Conservation (phyloP, 1,140 invertebrate species). For the Eurosta solidaginis region DNA sequence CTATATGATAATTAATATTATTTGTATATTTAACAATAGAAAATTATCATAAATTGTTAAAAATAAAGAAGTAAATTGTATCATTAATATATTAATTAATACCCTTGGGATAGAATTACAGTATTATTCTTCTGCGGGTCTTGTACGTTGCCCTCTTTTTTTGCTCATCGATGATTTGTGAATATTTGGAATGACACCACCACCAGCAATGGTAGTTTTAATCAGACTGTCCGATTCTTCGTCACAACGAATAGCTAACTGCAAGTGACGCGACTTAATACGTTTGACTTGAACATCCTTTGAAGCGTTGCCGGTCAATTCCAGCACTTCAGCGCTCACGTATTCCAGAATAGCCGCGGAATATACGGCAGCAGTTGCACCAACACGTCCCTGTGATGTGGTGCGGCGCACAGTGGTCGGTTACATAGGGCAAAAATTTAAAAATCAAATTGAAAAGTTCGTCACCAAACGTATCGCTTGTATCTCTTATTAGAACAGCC, state of each 20-base stretch:
- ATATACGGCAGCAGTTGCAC: no score
- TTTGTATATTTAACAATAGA: slow-evolving; percentile 32
- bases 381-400: no score
- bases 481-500: no score
- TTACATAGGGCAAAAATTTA: no score
- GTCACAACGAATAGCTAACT: slow-evolving; percentile 97
- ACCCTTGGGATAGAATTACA: slow-evolving; percentile 56
- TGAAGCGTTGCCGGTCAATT: slow-evolving; percentile 97
- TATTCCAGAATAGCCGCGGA: no score
- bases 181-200: slow-evolving; percentile 99
- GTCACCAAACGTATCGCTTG: no score
- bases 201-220: slow-evolving; percentile 99
- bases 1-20: slow-evolving; percentile 37
- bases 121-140: slow-evolving; percentile 57
- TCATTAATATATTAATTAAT: slow-evolving; percentile 42
- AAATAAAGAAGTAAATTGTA: slow-evolving; percentile 28
- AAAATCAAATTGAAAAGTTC: no score
- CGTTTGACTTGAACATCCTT: slow-evolving; percentile 99
- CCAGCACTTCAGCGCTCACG: no score
- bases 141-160: slow-evolving; percentile 67
- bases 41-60: slow-evolving; percentile 36
- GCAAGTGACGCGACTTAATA: slow-evolving; percentile 98
- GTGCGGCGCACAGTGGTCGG: no score
- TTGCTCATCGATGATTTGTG: slow-evolving; percentile 99
- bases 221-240: slow-evolving; percentile 99